phyloP scores from a whole-genome alignment of 2,797 vertebrate species.

The Sebastes hopkinsi region DNA sequence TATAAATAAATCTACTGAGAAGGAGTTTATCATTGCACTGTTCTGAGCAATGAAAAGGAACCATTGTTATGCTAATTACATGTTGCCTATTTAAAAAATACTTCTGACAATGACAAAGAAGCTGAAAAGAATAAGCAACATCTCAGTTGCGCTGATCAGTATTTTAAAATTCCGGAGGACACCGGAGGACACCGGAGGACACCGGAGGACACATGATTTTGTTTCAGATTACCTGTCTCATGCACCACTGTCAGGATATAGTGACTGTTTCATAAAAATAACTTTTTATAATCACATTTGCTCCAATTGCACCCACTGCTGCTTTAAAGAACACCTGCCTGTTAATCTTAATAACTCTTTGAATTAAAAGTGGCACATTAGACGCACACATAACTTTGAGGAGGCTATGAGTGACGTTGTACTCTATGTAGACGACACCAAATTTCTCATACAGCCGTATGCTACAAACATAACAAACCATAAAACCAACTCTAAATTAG shows the following conservation, averaged over 20 bases:
- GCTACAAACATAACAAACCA: neutral
- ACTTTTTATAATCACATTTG: no score
- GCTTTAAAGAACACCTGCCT: neutral
- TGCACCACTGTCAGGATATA: no score
- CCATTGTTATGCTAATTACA: neutral
- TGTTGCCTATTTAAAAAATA: neutral
- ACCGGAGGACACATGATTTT: no score
- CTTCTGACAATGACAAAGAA: neutral
- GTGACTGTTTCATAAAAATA: no score
- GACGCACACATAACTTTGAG: neutral
- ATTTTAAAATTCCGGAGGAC: neutral
- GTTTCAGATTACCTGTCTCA: no score
- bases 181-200: no score
- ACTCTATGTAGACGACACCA: neutral
- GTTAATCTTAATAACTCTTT: neutral
- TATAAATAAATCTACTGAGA: slow-evolving; percentile 22
- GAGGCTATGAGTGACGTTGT: neutral
- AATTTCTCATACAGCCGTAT: neutral
- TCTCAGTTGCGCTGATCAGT: neutral
- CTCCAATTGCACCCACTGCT: no score
- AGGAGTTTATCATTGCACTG: neutral
- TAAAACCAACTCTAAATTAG: neutral
- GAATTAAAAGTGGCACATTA: neutral
- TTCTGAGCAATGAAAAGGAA: neutral
- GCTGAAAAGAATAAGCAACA: neutral